Percentiles rank a stretch among this genome's conserved stretches.
Conservation (phyloP, 1,140 invertebrate genomes). For the Leucophenga varia region DNA sequence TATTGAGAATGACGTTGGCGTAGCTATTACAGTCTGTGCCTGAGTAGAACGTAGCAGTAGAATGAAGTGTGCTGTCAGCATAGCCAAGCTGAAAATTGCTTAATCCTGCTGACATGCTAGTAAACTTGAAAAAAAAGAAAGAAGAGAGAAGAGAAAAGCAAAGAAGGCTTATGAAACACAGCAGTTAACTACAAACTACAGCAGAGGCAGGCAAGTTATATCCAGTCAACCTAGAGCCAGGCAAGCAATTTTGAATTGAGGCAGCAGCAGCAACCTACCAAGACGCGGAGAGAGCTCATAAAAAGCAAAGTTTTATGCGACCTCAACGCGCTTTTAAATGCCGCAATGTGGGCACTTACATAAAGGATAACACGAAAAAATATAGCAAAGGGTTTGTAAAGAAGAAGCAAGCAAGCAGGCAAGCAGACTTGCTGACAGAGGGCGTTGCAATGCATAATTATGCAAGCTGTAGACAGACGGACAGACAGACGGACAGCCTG, state of each 20-base stretch:
- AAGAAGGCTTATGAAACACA: too few species aligned
- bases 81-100: constrained; percentile 50
- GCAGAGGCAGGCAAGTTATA: too few species aligned
- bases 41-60: constrained; percentile 20
- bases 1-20: constrained; percentile 19
- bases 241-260: neutral
- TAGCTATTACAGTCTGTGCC: constrained; percentile 30
- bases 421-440: constrained; percentile 33
- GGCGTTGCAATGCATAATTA: constrained; percentile 53
- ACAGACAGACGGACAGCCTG: neutral
- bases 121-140: constrained; percentile 2
- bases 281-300: too few species aligned
- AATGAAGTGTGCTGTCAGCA: too few species aligned
- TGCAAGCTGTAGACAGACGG: constrained; percentile 22
- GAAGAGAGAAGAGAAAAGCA: constrained; percentile 1
- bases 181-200: too few species aligned
- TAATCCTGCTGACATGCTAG: constrained; percentile 51
- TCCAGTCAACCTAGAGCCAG: constrained; percentile 1
- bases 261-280: constrained; percentile 5
- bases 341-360: too few species aligned
- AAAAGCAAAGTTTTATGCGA: too few species aligned
- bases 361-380: too few species aligned
- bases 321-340: too few species aligned
- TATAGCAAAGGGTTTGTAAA: too few species aligned
- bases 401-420: too few species aligned